Evolutionary conservation across 2,888 invertebrate genomes (phyloP), one percentile per base, ranked within the genome.

Genomic region (Diaprepes abbreviatus): DNA sequence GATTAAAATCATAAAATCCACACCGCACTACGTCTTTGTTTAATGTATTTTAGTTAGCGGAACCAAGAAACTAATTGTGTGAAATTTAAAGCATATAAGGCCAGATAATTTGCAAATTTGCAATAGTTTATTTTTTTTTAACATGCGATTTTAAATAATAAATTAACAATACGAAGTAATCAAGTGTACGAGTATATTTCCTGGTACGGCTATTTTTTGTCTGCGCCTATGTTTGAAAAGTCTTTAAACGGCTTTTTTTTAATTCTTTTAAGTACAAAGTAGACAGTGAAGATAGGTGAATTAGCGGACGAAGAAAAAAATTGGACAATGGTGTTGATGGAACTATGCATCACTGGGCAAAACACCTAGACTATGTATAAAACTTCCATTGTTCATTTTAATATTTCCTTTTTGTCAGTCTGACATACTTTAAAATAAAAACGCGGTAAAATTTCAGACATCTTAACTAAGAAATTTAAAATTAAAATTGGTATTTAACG

Each of bases 291-390:
- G 40, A 43, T 62, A 14, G 48, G 24, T 50, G 55, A 67, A 59
- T 67, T 67, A 54, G 67, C 67, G 60, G 66, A 66, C 50, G 62
- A 35, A 35, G 54, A 67, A 67, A 60, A 52, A 60, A 63, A 28
- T 45, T 58, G 59, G 69, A 70, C 70, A 70, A 70, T 70, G 70
- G 66, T 66, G 70, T 66, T 70, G 66, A 70, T 70, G 70, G 70
- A 70, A 70, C 33, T 66, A 66, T 50, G 70, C 65, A 59, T 62
- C 65, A 70, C 62, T 66, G 70, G 40, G 48, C 66, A 55, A 70
- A 66, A 70, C 66, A 55, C 54, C 65, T 58, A 65, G 55, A 52
- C 62, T 38, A 54, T 65, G 65, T 70, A 58, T 50, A 62, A 62
- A 48, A 63, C 45, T 67, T 17, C 63, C 62, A 68, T 68, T 68